Base-by-base conservation (phyloP, 64 coral and sea anemone species). In the Montipora capricornis region DNA sequence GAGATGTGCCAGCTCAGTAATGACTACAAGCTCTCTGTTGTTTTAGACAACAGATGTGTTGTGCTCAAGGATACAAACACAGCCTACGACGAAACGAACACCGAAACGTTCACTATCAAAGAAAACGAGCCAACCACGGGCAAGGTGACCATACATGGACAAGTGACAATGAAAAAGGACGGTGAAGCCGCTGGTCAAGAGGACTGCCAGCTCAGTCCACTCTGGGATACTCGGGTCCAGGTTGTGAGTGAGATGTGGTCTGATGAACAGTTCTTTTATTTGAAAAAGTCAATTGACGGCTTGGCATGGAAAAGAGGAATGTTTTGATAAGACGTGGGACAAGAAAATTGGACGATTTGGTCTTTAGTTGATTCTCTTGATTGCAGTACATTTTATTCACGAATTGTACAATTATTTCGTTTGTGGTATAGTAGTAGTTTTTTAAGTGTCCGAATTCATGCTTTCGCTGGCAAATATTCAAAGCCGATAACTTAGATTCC, bases 291-390 rank as follows among this genome's bases (percentile, higher is more conserved):
- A 84, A 8, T 16, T 84, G 16, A 84, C 81, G n/a, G 61, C 81
- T 12, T 84, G 81, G 81, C 81, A 70, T 68, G 37, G 62, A 8
- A 48, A 37, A 17, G 81, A 84, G 45, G 81, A 0, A 14, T 84
- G 81, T 66, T 84, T 84, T 84, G 81, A 84, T 48, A 50, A 44
- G 22, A 69, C 37, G 1, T 83, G 81, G 81, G 66, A 22, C 6
- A 83, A 83, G 81, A 83, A 83, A 68, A 84, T 84, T 19, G 81
- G 67, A 49, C 59, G 81, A n/a, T 84, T 70, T 69, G 46, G 19
- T 48, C 37, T 84, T 68, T 84, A 68, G 47, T 12, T n/a, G 3
- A 57, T 57, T 57, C 53, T 57, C 26, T 68, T 46, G 16, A 19
- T 8, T 83, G 15, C 7, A 24, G 22, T 62, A 60, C 2, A 79